Evolutionary conservation across 2,113 vertebrate genomes (phyloP).

Genomic region (Hydropotes inermis): DNA sequence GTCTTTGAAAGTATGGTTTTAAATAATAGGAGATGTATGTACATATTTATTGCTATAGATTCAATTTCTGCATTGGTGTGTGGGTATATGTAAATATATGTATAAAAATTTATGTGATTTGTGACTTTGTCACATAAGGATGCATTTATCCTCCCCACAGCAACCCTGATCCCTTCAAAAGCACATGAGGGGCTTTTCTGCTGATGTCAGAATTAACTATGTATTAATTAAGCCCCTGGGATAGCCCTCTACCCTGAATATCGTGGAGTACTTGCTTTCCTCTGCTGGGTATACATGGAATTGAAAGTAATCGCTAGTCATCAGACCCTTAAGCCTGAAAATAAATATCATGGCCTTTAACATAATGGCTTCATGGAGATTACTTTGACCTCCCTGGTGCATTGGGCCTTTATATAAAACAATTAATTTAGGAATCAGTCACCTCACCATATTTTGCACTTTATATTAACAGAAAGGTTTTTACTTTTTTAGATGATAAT

Average conservation of each 20-base stretch:
- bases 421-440: not conserved
- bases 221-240: not conserved
- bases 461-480: not conserved
- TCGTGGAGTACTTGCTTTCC: not conserved
- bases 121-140: not conserved
- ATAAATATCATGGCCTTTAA: not conserved
- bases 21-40: not conserved
- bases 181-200: not conserved
- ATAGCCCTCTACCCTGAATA: not conserved
- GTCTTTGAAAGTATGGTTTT: slow-evolving; percentile 6
- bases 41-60: not conserved
- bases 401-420: not conserved
- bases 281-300: not conserved
- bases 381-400: not conserved
- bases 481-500: not conserved
- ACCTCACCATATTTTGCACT: not conserved
- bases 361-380: not conserved
- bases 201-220: slow-evolving; percentile 42
- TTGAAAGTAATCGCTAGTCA: not conserved
- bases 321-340: not conserved
- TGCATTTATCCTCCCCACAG: not conserved
- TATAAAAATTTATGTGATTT: not conserved
- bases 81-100: not conserved
- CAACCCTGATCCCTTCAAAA: not conserved
- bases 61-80: not conserved